Base-by-base conservation (phyloP, 2,113 vertebrate genomes). In the Xyliphius kryptos region DNA sequence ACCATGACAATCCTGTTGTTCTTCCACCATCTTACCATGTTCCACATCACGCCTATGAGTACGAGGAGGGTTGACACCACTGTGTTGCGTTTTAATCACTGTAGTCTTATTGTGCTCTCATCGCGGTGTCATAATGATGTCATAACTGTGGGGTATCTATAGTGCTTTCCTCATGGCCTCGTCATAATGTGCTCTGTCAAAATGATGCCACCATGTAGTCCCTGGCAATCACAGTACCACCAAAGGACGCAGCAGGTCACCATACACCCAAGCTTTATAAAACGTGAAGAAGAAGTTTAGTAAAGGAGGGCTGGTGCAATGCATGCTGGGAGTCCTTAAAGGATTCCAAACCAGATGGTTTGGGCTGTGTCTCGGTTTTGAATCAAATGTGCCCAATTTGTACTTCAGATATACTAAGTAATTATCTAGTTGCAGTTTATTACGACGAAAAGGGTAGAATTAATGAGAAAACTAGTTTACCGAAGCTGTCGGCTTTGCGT, bases 241-340 rank as follows among this genome's bases (percentile, higher is more conserved):
- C 52, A 37, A 61, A 60, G 46, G 15, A 67, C 54, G 13, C 47
- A 9, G 44, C 1, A 36, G 57, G 53, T 26, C 43, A 51, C 53
- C 60, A 32, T 32, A 3, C 26, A 32, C 7, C 26, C 26, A 32
- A 32, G 26, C 26, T 32, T 32, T 32, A 32, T 32, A 2, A 32
- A 32, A 32, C 26, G 26, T n/a, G n/a, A n/a, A n/a, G n/a, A n/a
- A n/a, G n/a, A n/a, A n/a, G n/a, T 32, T 32, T n/a, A n/a, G n/a
- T n/a, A n/a, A n/a, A n/a, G 83, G 78, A 80, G 85, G 83, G 84
- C 76, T 80, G 84, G 83, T 85, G 84, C 86, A 87, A 87, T 87
- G 86, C 83, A 87, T 86, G 84, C 82, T 84, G 82, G 81, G 81
- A 83, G 80, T 85, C 78, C 78, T 85, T 68, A 81, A 73, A 76